Evolutionary conservation across 1,140 invertebrate species (phyloP), one percentile per base, ranked within the genome.

Genomic region (Neelides sp.): DNA sequence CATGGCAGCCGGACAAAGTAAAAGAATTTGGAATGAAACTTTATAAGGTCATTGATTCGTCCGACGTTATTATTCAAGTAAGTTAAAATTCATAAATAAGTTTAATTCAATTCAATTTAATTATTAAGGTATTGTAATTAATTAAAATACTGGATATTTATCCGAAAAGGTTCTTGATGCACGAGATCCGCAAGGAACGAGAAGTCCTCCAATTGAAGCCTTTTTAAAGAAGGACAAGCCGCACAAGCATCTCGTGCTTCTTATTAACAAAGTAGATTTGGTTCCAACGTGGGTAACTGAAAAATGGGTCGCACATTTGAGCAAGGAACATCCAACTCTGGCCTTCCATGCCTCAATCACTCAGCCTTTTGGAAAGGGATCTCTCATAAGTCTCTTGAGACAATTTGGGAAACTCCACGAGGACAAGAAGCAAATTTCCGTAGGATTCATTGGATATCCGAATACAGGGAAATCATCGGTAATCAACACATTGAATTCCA

Each of bases 391-490:
- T 71, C 68, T 99, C 15, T 69, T 99, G 3, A 74, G 95, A 22
- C 95, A 99, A 66, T 92, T 99, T 73, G 83, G 78, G n/a, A 95
- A 96, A 71, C 71, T 97, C 1, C 93, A 98, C 64, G 70, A 79
- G 42, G 91, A 97, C 63, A 93, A 93, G 63, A 95, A 96, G 64
- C 92, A 99, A 73, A 99, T 99, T 32, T 96, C 90, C 68, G 89
- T 99, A 45, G 96, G 95, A 12, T 88, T 99, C 52, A 96, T 99
- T 66, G 96, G 96, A 0, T 99, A 98, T 70, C 96, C 96, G 3
- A 99, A 99, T 76, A 90, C 92, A 10, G 96, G 96, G 0, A 99
- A 99, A 71, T 96, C 91, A 55, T 98, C 93, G 7, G 80, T 99
- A 19, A 98, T 99, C 47, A 99, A 99, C 68, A 91, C 95, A 0